Evolutionary conservation across 2,888 invertebrate genomes (phyloP).

Genomic region (Drosophila lutescens): DNA sequence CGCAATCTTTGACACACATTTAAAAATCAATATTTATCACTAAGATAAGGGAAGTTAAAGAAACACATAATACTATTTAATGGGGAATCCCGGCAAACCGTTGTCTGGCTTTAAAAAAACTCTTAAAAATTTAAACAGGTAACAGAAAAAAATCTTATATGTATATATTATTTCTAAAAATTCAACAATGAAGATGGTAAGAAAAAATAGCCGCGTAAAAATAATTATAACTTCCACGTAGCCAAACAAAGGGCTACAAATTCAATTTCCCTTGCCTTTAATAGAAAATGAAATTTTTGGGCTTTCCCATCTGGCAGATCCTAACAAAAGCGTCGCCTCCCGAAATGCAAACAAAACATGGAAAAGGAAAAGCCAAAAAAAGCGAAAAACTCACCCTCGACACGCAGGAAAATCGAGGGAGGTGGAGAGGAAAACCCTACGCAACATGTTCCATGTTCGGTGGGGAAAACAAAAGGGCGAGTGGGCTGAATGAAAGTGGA

Average conservation of each 20-base stretch:
- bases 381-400: conserved; percentile 37
- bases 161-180: too few species aligned
- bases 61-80: too few species aligned
- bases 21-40: background rate
- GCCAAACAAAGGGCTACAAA: conserved; percentile 6
- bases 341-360: conserved; percentile 38
- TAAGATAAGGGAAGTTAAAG: too few species aligned
- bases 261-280: conserved; percentile 11
- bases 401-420: conserved; percentile 14
- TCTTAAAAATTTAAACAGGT: too few species aligned
- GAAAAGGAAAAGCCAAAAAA: conserved; percentile 18
- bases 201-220: background rate
- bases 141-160: too few species aligned
- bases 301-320: conserved; percentile 9
- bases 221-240: background rate
- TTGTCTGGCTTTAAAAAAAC: too few species aligned
- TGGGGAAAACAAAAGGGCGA: conserved; percentile 14
- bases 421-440: conserved; percentile 58
- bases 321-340: conserved; percentile 28
- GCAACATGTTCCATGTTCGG: conserved; percentile 76
- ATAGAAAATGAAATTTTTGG: conserved; percentile 9
- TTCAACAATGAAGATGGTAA: background rate
- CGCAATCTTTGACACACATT: background rate
- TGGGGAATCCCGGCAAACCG: too few species aligned
- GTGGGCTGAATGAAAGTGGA: conserved; percentile 58